These are phyloP conservation scores for Battus philenor DNA, from an alignment of 1,140 invertebrate genomes.

Conservation along the genomic window DNA sequence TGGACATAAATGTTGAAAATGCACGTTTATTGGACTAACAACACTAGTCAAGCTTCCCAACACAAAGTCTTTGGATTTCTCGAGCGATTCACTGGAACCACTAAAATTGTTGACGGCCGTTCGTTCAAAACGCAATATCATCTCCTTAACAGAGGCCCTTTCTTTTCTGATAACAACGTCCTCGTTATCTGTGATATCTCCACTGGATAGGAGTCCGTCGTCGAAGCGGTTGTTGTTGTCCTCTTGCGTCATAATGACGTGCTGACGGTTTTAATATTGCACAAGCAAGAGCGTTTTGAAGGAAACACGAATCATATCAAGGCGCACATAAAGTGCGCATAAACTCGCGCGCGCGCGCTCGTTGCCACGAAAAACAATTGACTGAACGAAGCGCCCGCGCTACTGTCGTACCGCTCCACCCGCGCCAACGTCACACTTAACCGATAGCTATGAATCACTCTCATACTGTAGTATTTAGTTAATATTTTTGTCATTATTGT, in stretches of 20 bases:
- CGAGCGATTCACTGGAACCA: slow-evolving; percentile 53
- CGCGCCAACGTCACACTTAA: slow-evolving; percentile 30
- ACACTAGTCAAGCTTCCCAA: slow-evolving; percentile 59
- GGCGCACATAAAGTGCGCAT: slow-evolving; percentile 38
- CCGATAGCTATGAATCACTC: slow-evolving; percentile 11
- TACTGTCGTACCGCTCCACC: slow-evolving; percentile 23
- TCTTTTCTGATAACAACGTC: slow-evolving; percentile 53
- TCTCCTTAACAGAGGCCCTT: slow-evolving; percentile 56
- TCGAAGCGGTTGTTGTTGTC: slow-evolving; percentile 37
- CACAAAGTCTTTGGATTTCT: slow-evolving; percentile 42
- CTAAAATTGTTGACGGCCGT: slow-evolving; percentile 35
- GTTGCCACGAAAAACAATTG: slow-evolving; percentile 35
- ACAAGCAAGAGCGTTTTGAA: slow-evolving; percentile 39
- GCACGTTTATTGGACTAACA: slow-evolving; percentile 51
- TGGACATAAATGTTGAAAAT: slow-evolving; percentile 54
- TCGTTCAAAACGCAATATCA: slow-evolving; percentile 64
- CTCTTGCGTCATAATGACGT: slow-evolving; percentile 58
- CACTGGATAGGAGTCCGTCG: slow-evolving; percentile 43
- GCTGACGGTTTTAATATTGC: slow-evolving; percentile 36
- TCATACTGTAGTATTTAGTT: background rate
- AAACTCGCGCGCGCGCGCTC: slow-evolving; percentile 39
- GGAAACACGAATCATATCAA: slow-evolving; percentile 52
- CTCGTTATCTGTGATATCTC: slow-evolving; percentile 49
- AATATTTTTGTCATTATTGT: too few relatives aligned
- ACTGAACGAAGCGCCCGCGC: slow-evolving; percentile 41